phyloP scores from a whole-genome alignment of 2,888 invertebrate species.

The Vannuccia rotundouncinata region DNA sequence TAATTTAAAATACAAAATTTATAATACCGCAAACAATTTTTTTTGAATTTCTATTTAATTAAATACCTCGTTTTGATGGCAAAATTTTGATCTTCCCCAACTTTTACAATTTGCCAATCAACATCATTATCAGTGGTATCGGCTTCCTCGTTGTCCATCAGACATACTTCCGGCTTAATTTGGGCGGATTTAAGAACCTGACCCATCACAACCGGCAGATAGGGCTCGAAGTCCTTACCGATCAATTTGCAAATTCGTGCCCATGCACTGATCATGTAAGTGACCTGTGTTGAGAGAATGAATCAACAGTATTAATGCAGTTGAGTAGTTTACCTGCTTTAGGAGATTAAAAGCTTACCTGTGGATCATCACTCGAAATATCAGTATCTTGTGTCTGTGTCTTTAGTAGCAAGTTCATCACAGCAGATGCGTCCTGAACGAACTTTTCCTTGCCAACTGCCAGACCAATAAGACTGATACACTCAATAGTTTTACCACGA shows the following conservation, averaged over 20 bases:
- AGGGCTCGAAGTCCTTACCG: slow-evolving; percentile 76
- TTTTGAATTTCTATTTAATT: no score
- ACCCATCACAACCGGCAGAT: slow-evolving; percentile 87
- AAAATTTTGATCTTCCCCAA: slow-evolving; percentile 86
- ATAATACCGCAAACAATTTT: no score
- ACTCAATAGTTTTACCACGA: slow-evolving; percentile 95
- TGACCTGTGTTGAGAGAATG: slow-evolving; percentile 49
- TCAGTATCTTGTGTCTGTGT: slow-evolving; percentile 70
- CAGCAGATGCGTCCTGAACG: slow-evolving; percentile 63
- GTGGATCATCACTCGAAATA: neutral
- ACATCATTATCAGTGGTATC: slow-evolving; percentile 75
- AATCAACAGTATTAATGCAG: no score
- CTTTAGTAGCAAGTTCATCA: slow-evolving; percentile 86
- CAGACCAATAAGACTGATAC: slow-evolving; percentile 87
- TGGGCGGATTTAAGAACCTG: slow-evolving; percentile 84
- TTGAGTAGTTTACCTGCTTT: no score
- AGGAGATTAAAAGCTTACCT: no score
- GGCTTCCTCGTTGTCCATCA: slow-evolving; percentile 61
- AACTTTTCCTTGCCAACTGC: slow-evolving; percentile 60
- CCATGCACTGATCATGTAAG: slow-evolving; percentile 97
- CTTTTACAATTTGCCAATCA: slow-evolving; percentile 86
- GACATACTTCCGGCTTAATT: slow-evolving; percentile 83
- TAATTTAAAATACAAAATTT: no score
- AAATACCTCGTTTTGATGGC: slow-evolving; percentile 75
- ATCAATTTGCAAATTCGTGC: slow-evolving; percentile 93